Evolutionary conservation across 2,113 vertebrate species (phyloP).

Genomic region (Perognathus longimembris): DNA sequence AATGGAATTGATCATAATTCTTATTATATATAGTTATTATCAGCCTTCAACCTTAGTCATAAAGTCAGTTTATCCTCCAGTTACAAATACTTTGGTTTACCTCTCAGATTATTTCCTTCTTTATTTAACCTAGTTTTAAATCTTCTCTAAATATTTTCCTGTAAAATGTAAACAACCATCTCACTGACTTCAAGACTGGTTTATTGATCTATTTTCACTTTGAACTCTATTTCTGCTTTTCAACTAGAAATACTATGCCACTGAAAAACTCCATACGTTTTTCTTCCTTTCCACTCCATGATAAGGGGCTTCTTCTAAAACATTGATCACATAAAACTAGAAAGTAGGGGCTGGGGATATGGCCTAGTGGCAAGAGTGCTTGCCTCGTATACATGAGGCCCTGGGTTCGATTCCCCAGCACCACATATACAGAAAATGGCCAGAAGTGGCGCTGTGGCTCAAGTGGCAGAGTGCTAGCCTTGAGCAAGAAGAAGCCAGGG

Average conservation of each 20-base stretch:
- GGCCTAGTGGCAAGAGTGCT: too few species aligned
- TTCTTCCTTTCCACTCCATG: not conserved
- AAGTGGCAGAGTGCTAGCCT: too few species aligned
- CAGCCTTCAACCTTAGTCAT: not conserved
- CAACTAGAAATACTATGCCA: not conserved
- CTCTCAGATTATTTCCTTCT: slow-evolving; percentile 25
- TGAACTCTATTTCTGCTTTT: not conserved
- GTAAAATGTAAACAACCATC: slow-evolving; percentile 11
- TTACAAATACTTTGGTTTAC: not conserved
- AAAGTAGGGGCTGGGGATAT: too few species aligned
- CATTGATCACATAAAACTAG: not conserved
- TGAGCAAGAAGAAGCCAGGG: too few species aligned
- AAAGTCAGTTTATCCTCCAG: slow-evolving; percentile 1
- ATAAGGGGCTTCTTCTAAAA: not conserved
- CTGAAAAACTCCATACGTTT: not conserved
- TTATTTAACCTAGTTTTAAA: not conserved
- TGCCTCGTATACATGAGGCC: too few species aligned
- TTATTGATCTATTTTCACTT: not conserved
- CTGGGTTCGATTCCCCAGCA: too few species aligned
- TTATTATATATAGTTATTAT: slow-evolving; percentile 21
- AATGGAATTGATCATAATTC: slow-evolving; percentile 18
- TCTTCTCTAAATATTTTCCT: not conserved
- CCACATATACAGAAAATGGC: too few species aligned
- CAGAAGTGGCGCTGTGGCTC: too few species aligned
- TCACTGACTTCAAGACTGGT: not conserved